These are phyloP conservation scores for Phoxinus dragarum DNA, from an alignment of 2,797 vertebrate species.

Conservation along the genomic window DNA sequence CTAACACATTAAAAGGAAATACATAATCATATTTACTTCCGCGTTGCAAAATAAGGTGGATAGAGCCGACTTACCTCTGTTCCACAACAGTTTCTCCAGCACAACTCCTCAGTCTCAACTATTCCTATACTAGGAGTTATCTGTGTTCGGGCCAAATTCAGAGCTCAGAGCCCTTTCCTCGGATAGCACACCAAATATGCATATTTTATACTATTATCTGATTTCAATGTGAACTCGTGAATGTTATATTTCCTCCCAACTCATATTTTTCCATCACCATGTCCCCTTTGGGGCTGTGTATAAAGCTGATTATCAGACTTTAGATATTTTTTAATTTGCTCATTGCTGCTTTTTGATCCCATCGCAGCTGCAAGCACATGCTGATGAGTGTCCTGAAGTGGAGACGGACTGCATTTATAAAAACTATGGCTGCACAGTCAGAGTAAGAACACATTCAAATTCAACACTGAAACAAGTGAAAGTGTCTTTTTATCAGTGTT, in stretches of 20 bases:
- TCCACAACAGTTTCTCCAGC: no score
- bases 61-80: no score
- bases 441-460: conserved; percentile 69
- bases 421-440: conserved; percentile 81
- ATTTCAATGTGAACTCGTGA: not conserved
- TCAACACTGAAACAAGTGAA: not conserved
- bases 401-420: conserved; percentile 84
- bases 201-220: not conserved
- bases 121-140: not conserved
- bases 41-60: no score
- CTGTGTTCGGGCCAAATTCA: not conserved
- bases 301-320: not conserved
- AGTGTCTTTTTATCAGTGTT: not conserved
- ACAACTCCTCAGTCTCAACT: not conserved
- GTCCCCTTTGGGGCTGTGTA: not conserved
- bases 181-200: no score
- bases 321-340: conserved; percentile 14
- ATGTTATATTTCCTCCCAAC: not conserved
- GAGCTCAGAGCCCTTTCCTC: no score
- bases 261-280: not conserved
- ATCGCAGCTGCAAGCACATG: conserved; percentile 77
- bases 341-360: not conserved
- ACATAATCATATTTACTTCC: no score
- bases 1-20: no score
- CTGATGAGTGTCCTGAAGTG: conserved; percentile 78